These are phyloP conservation scores for Eretmochelys imbricata DNA, from an alignment of 2,113 vertebrate genomes.

Conservation along the genomic window DNA sequence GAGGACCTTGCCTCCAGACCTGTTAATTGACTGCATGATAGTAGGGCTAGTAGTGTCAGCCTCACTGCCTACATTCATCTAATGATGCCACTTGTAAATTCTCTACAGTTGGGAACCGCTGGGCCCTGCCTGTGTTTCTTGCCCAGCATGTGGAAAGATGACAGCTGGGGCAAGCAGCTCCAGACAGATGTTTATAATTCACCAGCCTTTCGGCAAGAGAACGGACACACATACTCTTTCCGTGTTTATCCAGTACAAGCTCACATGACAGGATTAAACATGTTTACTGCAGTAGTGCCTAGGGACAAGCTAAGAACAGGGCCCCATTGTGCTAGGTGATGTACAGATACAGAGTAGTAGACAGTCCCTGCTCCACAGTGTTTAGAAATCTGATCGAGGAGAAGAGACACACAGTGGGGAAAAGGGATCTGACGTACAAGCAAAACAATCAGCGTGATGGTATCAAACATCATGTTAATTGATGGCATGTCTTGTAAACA, in stretches of 20 bases:
- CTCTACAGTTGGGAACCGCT: background rate
- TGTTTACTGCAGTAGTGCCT: background rate
- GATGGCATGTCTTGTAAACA: background rate
- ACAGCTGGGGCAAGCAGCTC: background rate
- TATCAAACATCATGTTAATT: background rate
- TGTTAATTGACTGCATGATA: background rate
- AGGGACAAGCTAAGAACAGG: background rate
- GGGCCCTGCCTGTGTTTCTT: background rate
- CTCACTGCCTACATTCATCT: background rate
- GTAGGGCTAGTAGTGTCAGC: background rate
- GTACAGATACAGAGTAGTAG: background rate
- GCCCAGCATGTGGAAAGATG: fast-evolving
- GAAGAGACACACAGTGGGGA: background rate
- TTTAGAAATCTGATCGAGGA: background rate
- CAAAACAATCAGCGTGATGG: background rate
- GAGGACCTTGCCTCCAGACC: background rate
- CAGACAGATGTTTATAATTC: background rate
- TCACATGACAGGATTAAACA: background rate
- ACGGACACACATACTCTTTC: no score
- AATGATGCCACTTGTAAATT: background rate
- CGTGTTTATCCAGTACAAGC: background rate
- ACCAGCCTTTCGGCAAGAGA: fast-evolving
- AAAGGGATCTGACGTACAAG: conserved; percentile 6
- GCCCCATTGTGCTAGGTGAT: background rate
- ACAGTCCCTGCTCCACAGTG: background rate